phyloP scores from a whole-genome alignment of 2,113 vertebrate genomes.

The Dolichotis patagonum region DNA sequence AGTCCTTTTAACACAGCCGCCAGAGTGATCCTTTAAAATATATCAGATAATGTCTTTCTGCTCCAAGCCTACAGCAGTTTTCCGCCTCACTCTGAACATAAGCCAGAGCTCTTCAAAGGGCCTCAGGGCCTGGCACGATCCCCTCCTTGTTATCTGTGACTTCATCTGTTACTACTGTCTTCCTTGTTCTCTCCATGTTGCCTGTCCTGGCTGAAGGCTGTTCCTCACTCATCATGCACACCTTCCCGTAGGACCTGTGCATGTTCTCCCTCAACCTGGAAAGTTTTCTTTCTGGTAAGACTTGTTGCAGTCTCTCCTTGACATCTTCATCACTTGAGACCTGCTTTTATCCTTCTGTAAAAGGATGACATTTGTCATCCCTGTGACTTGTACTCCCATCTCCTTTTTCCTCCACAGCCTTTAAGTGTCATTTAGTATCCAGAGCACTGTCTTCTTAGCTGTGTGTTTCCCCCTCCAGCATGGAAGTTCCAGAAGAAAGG shows the following conservation, averaged over 20 bases:
- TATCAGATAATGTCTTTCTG: not conserved
- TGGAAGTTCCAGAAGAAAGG: not conserved
- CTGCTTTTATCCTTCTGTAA: not conserved
- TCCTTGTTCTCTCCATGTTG: not conserved
- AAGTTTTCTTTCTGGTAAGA: not conserved
- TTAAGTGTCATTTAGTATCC: not conserved
- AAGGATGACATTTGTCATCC: not conserved
- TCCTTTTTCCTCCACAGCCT: not conserved
- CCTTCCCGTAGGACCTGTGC: not conserved
- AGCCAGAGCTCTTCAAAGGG: not conserved
- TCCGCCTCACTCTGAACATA: not conserved
- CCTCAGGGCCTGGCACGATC: not conserved
- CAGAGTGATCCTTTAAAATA: not conserved
- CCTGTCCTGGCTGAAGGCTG: not conserved
- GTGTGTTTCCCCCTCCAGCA: not conserved
- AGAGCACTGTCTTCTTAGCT: not conserved
- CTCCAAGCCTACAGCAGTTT: not conserved
- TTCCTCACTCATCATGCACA: rapidly evolving
- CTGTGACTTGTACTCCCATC: not conserved
- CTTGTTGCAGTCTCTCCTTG: not conserved
- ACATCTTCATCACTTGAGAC: not conserved
- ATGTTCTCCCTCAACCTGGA: not conserved
- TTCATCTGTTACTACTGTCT: not conserved
- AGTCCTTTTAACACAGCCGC: not conserved
- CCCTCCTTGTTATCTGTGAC: not conserved